A percentile compares a stretch with the other conserved stretches of the same genome.
These are phyloP conservation scores for Potorous gilbertii DNA, from an alignment of 2,797 vertebrate species.

Conservation along the genomic window DNA sequence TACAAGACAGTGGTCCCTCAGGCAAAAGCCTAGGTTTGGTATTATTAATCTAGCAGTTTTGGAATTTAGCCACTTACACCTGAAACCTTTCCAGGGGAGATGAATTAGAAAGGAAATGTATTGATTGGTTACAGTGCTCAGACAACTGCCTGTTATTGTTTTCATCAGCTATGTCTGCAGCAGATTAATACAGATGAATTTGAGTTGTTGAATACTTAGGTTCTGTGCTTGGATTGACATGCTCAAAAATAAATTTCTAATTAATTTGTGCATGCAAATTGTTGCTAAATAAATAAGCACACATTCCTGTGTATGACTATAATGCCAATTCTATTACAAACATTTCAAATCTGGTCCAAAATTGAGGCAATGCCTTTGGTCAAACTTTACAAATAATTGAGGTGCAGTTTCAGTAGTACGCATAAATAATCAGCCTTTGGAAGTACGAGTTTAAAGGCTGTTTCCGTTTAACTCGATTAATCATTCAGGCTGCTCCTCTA, in stretches of 20 bases:
- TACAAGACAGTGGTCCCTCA: background rate
- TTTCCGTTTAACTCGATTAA: background rate
- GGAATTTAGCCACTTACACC: background rate
- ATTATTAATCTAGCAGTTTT: background rate
- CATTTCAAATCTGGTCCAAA: conserved; percentile 18
- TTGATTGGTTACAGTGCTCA: background rate
- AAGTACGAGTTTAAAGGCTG: background rate
- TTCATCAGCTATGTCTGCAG: conserved; percentile 1
- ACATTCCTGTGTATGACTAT: background rate
- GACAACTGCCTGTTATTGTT: background rate
- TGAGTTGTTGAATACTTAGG: conserved; percentile 5
- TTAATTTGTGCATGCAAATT: background rate
- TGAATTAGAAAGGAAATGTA: conserved; percentile 5
- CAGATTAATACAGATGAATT: background rate
- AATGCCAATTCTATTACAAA: background rate
- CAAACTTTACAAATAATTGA: background rate
- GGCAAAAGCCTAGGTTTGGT: background rate
- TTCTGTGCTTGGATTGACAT: conserved; percentile 22
- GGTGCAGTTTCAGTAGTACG: background rate
- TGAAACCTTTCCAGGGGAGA: background rate
- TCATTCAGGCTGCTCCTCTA: background rate
- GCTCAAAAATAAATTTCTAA: conserved; percentile 32
- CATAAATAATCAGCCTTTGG: background rate
- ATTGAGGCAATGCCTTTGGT: background rate
- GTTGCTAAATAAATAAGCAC: conserved; percentile 5